Evolutionary conservation across 1,140 invertebrate genomes (phyloP).

Genomic region (Bombus polaris): DNA sequence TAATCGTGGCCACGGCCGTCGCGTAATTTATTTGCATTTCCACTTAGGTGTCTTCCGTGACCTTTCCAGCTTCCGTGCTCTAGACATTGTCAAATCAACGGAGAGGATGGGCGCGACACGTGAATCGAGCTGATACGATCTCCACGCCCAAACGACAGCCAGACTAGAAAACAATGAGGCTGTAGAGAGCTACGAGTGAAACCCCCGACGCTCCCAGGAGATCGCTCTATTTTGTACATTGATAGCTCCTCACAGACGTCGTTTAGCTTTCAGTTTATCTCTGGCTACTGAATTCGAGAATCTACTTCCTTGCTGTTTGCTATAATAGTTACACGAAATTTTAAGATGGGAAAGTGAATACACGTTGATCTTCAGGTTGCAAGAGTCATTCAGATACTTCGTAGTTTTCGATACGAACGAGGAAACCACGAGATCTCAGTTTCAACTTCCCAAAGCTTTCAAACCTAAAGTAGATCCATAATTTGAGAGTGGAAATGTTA

Average conservation of each 20-base stretch:
- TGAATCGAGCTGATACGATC: constrained; percentile 58
- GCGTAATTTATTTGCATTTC: constrained; percentile 75
- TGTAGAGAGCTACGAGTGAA: neutral
- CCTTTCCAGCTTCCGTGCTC: constrained; percentile 52
- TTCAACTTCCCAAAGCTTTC: too few species aligned
- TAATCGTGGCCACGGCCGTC: constrained; percentile 72
- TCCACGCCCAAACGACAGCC: constrained; percentile 43
- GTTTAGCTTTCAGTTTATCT: neutral
- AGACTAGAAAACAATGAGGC: constrained; percentile 42
- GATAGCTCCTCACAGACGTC: neutral
- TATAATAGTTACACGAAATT: neutral
- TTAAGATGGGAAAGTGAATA: neutral
- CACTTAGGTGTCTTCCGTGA: constrained; percentile 63
- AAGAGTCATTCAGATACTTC: too few species aligned
- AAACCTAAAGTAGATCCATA: too few species aligned
- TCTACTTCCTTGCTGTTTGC: neutral
- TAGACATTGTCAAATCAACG: constrained; percentile 61
- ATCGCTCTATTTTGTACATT: constrained; percentile 57
- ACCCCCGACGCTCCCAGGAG: constrained; percentile 20
- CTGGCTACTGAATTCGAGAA: neutral
- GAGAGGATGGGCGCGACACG: constrained; percentile 47
- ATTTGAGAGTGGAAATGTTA: too few species aligned
- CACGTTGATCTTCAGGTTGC: too few species aligned
- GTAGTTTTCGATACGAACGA: too few species aligned
- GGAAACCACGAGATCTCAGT: too few species aligned